A percentile compares a stretch with the other conserved stretches of the same genome.
Conservation (phyloP, 2,113 vertebrate species). For the Gymnorhina tibicen region DNA sequence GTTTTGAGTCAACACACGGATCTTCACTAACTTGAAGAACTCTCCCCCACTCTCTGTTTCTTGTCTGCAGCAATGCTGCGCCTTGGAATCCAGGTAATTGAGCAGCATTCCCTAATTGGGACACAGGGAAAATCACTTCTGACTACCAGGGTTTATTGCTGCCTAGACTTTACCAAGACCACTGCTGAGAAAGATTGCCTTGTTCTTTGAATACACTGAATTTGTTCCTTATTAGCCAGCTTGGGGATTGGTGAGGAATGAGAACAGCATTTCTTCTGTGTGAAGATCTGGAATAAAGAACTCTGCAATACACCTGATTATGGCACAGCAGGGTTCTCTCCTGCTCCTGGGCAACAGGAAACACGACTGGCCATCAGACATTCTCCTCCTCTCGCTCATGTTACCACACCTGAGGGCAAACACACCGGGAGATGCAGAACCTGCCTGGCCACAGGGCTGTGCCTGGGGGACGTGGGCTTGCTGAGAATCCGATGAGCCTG, state of each 20-base stretch:
- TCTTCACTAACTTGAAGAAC: background rate
- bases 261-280: background rate
- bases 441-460: background rate
- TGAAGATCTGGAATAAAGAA: background rate
- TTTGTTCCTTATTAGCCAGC: background rate
- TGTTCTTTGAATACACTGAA: background rate
- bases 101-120: background rate
- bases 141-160: background rate
- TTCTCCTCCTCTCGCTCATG: background rate
- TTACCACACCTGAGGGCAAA: background rate
- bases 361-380: background rate
- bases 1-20: background rate
- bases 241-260: background rate
- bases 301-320: background rate
- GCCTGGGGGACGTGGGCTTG: background rate
- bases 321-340: background rate
- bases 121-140: slow-evolving; percentile 1
- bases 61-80: background rate
- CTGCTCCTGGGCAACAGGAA: background rate
- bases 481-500: background rate
- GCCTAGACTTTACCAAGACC: background rate
- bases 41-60: background rate
- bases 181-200: background rate
- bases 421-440: background rate
- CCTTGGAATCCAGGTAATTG: background rate